phyloP scores from a whole-genome alignment of 2,888 invertebrate species.

The Caenorhabditis angaria region DNA sequence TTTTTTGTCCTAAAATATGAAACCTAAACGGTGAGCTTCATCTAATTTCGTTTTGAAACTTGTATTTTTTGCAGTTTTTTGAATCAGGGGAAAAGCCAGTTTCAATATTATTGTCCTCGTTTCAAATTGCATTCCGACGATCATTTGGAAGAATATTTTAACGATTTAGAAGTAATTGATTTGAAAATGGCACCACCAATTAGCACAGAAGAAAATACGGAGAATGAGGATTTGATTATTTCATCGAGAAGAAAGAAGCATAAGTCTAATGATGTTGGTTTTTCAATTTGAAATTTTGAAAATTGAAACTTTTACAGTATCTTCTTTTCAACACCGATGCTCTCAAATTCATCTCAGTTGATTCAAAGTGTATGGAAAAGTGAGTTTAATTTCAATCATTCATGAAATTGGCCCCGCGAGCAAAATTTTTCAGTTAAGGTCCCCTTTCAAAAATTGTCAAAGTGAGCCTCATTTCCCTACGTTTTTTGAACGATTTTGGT shows the following conservation, averaged over 20 bases:
- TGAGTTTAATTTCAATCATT: conserved; percentile 11
- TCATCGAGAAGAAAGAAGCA: conserved; percentile 8
- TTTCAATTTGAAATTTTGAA: background rate
- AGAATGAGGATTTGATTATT: conserved; percentile 13
- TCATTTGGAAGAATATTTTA: conserved; percentile 31
- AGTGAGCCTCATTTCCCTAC: too few relatives aligned
- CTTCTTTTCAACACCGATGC: conserved; percentile 37
- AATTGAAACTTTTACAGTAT: conserved; percentile 16
- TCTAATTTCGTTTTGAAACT: background rate
- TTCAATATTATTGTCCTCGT: conserved; percentile 15
- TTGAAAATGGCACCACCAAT: conserved; percentile 30
- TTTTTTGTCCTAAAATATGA: background rate
- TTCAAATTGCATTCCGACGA: conserved; percentile 33
- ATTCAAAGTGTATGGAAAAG: conserved; percentile 27
- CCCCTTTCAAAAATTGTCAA: too few relatives aligned
- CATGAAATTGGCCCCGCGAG: too few relatives aligned
- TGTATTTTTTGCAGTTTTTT: conserved; percentile 18
- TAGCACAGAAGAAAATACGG: conserved; percentile 1
- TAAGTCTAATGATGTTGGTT: conserved; percentile 11
- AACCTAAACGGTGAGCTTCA: background rate
- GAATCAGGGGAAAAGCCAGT: conserved; percentile 8
- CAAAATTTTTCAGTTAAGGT: too few relatives aligned
- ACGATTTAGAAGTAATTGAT: conserved; percentile 37
- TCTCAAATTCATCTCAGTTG: conserved; percentile 20
- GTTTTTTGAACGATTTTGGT: too few relatives aligned